Evolutionary conservation across 2,113 vertebrate genomes (phyloP), one percentile per base, ranked within the genome.

Genomic region (Cochlearius cochlearius): DNA sequence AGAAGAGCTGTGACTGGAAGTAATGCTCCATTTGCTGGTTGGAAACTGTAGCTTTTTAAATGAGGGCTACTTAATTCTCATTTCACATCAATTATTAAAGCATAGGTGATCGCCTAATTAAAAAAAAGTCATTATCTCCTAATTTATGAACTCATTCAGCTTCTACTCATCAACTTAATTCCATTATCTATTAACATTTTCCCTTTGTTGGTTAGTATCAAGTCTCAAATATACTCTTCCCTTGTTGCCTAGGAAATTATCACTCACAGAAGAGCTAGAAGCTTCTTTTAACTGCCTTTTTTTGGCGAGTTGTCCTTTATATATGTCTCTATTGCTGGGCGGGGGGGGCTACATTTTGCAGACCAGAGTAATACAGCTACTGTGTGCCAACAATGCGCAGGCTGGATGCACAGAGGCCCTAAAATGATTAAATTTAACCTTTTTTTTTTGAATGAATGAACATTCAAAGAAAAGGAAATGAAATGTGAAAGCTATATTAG

Each of bases 201-300:
- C 56, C 41, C 69, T 77, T 83, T 96, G 92, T 92, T 96, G 74
- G 76, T 75, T 89, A 73, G 52, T 90, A 86, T 92, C 77, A 94
- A 21, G 82, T 93, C 83, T 95, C 87, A 96, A 60, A 94, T 91
- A 95, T 59, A 52, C 45, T 81, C 67, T 78, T 97, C 30, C 55
- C 88, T 72, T 86, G 96, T 97, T 97, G 96, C 96, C 94, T 95
- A 95, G 96, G 96, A 97, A 97, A 97, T 98, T 97, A 91, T 92
- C 96, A 86, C 74, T 94, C 60, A 67, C 39, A 19, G 67, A 87
- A 96, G 84, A 96, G 82, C 68, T 88, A 76, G 78, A 96, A 94
- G 64, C 38, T 87, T 92, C 87, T 94, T 88, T 87, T 94, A 88
- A 68, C 81, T 88, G 41, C 29, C 29, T 58, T 79, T 87, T 68